Evolutionary conservation across 2,797 vertebrate species (phyloP).

Genomic region (Zonotrichia albicollis): DNA sequence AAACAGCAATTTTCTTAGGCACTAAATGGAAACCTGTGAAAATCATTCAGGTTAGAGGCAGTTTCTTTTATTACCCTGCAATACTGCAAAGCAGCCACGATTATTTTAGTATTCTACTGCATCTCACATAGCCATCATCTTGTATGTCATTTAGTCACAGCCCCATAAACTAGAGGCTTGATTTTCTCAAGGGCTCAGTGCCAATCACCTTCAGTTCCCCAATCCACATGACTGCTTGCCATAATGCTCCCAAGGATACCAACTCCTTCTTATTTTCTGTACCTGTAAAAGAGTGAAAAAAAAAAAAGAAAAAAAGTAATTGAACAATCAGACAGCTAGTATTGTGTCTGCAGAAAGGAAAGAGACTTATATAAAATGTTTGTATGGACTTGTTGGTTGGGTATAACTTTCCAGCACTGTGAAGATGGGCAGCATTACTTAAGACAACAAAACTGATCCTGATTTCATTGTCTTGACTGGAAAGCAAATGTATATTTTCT

Average conservation of each 20-base stretch:
- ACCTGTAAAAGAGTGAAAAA: background rate
- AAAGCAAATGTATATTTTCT: background rate
- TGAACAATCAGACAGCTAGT: background rate
- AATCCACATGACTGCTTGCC: background rate
- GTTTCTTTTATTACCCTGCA: background rate
- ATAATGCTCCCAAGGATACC: background rate
- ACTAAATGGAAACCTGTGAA: conserved; percentile 4
- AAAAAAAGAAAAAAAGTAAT: accelerated
- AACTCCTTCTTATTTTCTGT: background rate
- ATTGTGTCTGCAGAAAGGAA: background rate
- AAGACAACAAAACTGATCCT: background rate
- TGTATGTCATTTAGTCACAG: background rate
- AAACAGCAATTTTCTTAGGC: background rate
- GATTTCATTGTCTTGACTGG: background rate
- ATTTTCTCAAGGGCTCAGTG: background rate
- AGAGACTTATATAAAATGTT: background rate
- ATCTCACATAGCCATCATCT: background rate
- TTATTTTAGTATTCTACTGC: conserved; percentile 25
- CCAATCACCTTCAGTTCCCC: background rate
- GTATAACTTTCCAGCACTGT: background rate
- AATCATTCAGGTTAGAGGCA: background rate
- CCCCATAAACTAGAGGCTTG: background rate
- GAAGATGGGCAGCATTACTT: background rate
- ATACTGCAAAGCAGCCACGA: background rate
- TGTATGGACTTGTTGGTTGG: background rate